Evolutionary conservation across 2,888 invertebrate species (phyloP).

Genomic region (Trissolcus brochymenae): DNA sequence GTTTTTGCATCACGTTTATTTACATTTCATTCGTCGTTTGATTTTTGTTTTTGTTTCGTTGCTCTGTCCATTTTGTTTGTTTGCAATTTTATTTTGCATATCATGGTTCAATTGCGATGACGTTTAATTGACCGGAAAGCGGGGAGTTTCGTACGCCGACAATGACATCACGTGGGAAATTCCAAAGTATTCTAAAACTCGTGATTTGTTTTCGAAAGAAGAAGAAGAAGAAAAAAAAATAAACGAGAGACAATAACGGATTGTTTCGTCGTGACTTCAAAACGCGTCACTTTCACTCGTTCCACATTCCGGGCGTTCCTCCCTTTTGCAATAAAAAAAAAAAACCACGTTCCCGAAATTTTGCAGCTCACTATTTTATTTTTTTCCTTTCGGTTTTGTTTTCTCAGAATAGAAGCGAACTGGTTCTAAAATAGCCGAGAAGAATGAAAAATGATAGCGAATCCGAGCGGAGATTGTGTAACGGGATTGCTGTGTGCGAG

Average conservation of each 20-base stretch:
- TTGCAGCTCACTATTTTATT: too few relatives aligned
- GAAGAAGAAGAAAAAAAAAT: not conserved
- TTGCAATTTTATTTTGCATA: not conserved
- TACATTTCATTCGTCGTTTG: not conserved
- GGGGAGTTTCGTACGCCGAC: slow-evolving; percentile 1
- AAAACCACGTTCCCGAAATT: too few relatives aligned
- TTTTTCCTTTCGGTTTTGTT: not conserved
- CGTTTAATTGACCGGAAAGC: slow-evolving; percentile 2
- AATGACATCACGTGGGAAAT: slow-evolving; percentile 53
- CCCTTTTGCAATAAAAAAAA: too few relatives aligned
- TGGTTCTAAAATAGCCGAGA: not conserved
- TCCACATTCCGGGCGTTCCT: not conserved
- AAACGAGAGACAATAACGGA: not conserved
- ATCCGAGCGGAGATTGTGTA: slow-evolving; percentile 29
- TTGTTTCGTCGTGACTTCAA: not conserved
- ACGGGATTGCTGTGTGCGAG: slow-evolving; percentile 46
- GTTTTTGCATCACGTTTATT: not conserved
- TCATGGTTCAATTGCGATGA: slow-evolving; percentile 12
- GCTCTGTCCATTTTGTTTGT: too few relatives aligned
- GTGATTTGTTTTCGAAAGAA: slow-evolving; percentile 19
- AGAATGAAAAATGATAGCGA: slow-evolving; percentile 9
- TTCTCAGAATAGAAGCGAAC: not conserved
- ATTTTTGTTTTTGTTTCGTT: not conserved
- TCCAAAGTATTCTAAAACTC: slow-evolving; percentile 35
- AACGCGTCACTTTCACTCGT: slow-evolving; percentile 1